These are phyloP conservation scores for Cerceris ruficornis DNA, from an alignment of 2,888 invertebrate species.

Conservation along the genomic window DNA sequence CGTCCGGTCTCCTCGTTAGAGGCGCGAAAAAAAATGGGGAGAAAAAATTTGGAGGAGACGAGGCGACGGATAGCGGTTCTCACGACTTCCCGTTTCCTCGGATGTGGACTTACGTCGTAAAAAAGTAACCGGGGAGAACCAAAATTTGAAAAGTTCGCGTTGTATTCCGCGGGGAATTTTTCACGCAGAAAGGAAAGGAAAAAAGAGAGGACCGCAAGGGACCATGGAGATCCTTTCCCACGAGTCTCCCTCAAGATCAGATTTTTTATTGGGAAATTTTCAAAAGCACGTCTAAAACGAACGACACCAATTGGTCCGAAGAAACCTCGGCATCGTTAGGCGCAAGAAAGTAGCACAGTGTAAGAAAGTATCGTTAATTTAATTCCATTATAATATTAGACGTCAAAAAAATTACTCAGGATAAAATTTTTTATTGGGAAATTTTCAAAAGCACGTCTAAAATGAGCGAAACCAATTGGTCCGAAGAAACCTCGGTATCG, in stretches of 20 bases:
- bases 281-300: background rate
- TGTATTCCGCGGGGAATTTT: constrained; percentile 23
- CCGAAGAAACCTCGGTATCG: too few relatives aligned
- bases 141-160: constrained; percentile 36
- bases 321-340: too few relatives aligned
- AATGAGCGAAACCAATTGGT: too few relatives aligned
- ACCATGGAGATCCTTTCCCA: constrained; percentile 49
- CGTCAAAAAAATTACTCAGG: too few relatives aligned
- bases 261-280: constrained; percentile 16
- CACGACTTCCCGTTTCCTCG: constrained; percentile 61
- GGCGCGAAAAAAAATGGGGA: constrained; percentile 28
- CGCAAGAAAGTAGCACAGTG: too few relatives aligned
- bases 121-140: constrained; percentile 16
- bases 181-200: constrained; percentile 12
- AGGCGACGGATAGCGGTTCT: constrained; percentile 47
- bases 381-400: too few relatives aligned
- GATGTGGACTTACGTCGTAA: constrained; percentile 58
- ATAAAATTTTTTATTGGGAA: too few relatives aligned
- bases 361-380: too few relatives aligned
- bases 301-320: background rate
- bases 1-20: constrained; percentile 38
- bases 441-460: too few relatives aligned
- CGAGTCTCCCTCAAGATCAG: constrained; percentile 30
- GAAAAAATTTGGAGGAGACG: constrained; percentile 12
- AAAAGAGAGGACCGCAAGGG: background rate